Conservation (phyloP, 92 coral and sea anemone species). For the Palythoa caribaeorum region DNA sequence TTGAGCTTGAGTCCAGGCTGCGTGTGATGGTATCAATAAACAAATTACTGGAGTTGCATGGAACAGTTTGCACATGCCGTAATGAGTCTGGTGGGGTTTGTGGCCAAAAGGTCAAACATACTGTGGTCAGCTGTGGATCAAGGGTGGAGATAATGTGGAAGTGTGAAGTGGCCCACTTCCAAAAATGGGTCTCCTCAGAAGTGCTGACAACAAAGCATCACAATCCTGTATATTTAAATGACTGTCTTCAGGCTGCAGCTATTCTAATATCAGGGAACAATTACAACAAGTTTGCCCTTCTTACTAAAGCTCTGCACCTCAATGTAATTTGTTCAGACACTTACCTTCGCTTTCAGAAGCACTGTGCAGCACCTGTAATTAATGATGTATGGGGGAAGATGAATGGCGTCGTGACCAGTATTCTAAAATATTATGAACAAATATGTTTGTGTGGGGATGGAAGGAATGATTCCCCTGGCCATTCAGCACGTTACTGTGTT, state of each 20-base stretch:
- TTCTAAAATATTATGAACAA: not conserved
- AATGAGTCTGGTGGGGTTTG: slow-evolving; percentile 3
- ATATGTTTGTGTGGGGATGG: slow-evolving; percentile 22
- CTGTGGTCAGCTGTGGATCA: slow-evolving; percentile 34
- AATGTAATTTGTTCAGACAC: slow-evolving; percentile 34
- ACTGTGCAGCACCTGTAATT: slow-evolving; percentile 54
- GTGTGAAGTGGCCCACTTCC: slow-evolving; percentile 19
- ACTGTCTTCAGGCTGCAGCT: slow-evolving; percentile 56
- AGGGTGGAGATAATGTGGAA: slow-evolving; percentile 29
- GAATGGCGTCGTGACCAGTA: not conserved
- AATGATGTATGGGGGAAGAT: slow-evolving; percentile 34
- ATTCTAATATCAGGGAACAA: slow-evolving; percentile 56
- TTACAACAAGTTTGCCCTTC: slow-evolving; percentile 49
- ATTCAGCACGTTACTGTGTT: slow-evolving; percentile 4
- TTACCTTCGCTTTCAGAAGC: slow-evolving; percentile 36
- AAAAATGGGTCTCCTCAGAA: slow-evolving; percentile 56
- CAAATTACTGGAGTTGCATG: slow-evolving; percentile 45
- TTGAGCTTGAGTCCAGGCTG: slow-evolving; percentile 15
- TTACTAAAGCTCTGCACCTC: slow-evolving; percentile 45
- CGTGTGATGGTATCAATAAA: slow-evolving; percentile 56
- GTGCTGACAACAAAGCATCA: not conserved
- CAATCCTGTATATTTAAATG: slow-evolving; percentile 16
- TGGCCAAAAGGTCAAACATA: slow-evolving; percentile 22
- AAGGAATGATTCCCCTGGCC: slow-evolving; percentile 1
- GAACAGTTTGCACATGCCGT: not conserved